A percentile compares a stretch with the other conserved stretches of the same genome.
phyloP scores from a whole-genome alignment of 2,797 vertebrate species.

The Pogoniulus pusillus region DNA sequence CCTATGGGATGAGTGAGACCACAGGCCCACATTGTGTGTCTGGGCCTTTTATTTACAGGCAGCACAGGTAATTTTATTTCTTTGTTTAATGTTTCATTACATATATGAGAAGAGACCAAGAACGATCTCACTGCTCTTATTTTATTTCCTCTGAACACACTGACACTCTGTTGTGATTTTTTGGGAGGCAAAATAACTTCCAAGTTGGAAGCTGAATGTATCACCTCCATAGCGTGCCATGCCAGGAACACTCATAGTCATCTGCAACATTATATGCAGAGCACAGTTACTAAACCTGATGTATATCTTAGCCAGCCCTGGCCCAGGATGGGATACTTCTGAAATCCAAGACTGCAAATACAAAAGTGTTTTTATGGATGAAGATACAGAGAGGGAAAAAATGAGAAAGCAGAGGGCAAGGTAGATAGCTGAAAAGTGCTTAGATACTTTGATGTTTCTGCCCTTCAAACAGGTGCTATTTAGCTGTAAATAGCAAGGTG shows the following conservation, averaged over 20 bases:
- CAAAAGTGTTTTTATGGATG: neutral
- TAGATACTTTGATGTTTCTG: neutral
- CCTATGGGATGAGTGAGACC: constrained; percentile 90
- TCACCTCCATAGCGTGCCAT: neutral
- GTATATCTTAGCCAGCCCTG: neutral
- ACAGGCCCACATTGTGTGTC: constrained; percentile 89
- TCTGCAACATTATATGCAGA: neutral
- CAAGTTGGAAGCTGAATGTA: neutral
- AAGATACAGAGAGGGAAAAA: fast-evolving
- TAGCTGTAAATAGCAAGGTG: too few relatives aligned
- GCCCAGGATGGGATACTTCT: neutral
- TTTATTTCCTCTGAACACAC: neutral
- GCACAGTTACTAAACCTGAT: neutral
- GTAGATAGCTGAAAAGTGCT: neutral
- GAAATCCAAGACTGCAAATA: neutral
- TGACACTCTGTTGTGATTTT: neutral
- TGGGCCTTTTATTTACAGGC: constrained; percentile 77
- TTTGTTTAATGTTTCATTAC: neutral
- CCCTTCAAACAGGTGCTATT: neutral
- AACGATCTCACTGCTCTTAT: neutral
- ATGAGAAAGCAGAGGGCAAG: neutral
- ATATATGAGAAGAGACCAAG: neutral
- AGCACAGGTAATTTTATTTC: constrained; percentile 74
- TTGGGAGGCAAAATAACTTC: neutral
- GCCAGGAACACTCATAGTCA: neutral